Evolutionary conservation across 2,113 vertebrate species (phyloP), one percentile per base, ranked within the genome.

Genomic region (Gambusia holbrooki): DNA sequence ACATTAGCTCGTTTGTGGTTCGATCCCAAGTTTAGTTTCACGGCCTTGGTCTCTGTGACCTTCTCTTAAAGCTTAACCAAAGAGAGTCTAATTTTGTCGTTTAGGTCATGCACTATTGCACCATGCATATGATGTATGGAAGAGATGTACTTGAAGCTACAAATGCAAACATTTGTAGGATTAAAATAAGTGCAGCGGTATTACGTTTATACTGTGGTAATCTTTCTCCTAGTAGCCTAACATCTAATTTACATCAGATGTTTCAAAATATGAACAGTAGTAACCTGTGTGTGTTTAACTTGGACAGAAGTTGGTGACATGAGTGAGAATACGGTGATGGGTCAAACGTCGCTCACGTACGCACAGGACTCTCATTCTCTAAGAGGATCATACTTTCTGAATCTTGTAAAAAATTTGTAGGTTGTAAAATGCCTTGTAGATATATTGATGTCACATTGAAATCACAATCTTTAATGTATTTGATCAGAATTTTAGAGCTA

Each of bases 271-370:
- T 80, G 76, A 80, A 58, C 74, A 40, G 30, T 35, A 69, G 80
- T 91, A 74, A 90, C 79, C 69, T 77, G 45, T 19, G 35, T 0
- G 54, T 93, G 86, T 95, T 95, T 94, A 80, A 71, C 42, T 90
- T 92, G 88, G 89, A 82, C 8, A 12, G 42, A 54, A 76, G 65
- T 77, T 72, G 79, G 82, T 88, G 79, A 88, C 71, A 51, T 73
- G 62, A n/a, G 37, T 58, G 64, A 37, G 35, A 45, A 72, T 33
- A 67, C 76, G 73, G 2, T 40, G 28, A 70, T 1, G 25, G 70
- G 75, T 89, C 72, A 83, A 60, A 69, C 35, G 62, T 1, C 0
- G 19, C 11, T 28, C 42, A 61, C 37, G 54, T 75, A 19, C 48
- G 69, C 10, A 71, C n/a, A 48, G 15, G 15, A 61, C 12, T 64